Base-by-base conservation (phyloP, 2,888 invertebrate genomes). In the Meganola albula region DNA sequence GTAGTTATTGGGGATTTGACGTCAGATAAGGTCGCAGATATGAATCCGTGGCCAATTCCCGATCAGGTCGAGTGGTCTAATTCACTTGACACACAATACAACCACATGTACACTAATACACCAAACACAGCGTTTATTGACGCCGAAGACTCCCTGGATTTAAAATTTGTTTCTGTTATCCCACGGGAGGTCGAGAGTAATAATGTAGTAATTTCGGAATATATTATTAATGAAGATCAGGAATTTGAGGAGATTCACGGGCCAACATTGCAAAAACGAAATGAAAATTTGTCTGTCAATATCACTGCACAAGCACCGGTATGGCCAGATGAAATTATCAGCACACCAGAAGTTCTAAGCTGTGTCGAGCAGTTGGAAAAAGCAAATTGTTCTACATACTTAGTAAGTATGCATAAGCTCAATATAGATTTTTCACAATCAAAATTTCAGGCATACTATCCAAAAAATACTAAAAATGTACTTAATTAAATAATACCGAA, bases 261-360 rank as follows among this genome's bases (percentile, higher is more conserved):
- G 14, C 27, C 48, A 11, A 46, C 50, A 33, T 30, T 44, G 38
- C 58, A 44, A 21, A 50, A 49, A 34, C 56, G 55, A 18, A 44
- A 41, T 5, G 49, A 55, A 23, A 63, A 57, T 18, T 61, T 84
- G 31, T 63, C 71, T 8, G 64, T 85, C 16, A 66, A 79, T 54
- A 72, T 84, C 34, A 59, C 62, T 23, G 52, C 66, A 35, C 61
- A 59, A 18, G 47, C 61, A 12, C 61, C 70, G 14, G 37, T 39
- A 47, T 74, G 74, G 67, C 45, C 63, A 23, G 51, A 39, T 12
- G 73, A 74, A 37, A 44, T 61, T 49, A 74, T 86, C 58, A 84
- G 74, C 60, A 87, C 87, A 12, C 87, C 87, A 4, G 86, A 85
- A 33, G 75, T 87, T 34, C 71, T 87, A 31, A 75, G 60, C 43